Evolutionary conservation across 2,888 invertebrate species (phyloP).

Genomic region (Pammene aurita): DNA sequence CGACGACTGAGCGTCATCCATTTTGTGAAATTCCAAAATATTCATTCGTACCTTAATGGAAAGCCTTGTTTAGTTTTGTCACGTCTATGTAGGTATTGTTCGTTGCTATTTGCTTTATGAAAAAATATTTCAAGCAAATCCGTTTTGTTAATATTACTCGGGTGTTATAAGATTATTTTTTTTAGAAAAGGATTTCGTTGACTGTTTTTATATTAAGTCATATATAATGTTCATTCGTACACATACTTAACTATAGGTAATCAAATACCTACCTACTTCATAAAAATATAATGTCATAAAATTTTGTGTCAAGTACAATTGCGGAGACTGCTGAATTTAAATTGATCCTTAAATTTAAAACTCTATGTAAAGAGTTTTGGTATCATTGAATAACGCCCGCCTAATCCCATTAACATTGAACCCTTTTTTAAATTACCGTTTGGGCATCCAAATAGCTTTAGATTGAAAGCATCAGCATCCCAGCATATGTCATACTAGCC

Average conservation of each 20-base stretch:
- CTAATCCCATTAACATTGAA: conserved; percentile 37
- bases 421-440: conserved; percentile 38
- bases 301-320: no score
- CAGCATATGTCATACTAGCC: no score
- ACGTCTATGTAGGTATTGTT: conserved; percentile 35
- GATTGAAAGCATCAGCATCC: conserved; percentile 1
- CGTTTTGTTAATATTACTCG: background rate
- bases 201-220: background rate
- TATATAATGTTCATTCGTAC: background rate
- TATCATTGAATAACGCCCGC: conserved; percentile 36
- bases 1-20: conserved; percentile 59
- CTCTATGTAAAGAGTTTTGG: background rate
- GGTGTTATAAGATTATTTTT: background rate
- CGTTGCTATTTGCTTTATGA: conserved; percentile 16
- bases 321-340: no score
- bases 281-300: no score
- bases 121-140: conserved; percentile 17
- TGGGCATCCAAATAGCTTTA: conserved; percentile 26
- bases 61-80: conserved; percentile 50
- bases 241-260: no score
- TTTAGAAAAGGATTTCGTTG: background rate
- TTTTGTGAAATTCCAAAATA: conserved; percentile 62
- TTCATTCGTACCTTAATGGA: conserved; percentile 60
- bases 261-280: no score
- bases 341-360: no score